Evolutionary conservation across 2,113 vertebrate genomes (phyloP).

Genomic region (Oostethus manadensis): DNA sequence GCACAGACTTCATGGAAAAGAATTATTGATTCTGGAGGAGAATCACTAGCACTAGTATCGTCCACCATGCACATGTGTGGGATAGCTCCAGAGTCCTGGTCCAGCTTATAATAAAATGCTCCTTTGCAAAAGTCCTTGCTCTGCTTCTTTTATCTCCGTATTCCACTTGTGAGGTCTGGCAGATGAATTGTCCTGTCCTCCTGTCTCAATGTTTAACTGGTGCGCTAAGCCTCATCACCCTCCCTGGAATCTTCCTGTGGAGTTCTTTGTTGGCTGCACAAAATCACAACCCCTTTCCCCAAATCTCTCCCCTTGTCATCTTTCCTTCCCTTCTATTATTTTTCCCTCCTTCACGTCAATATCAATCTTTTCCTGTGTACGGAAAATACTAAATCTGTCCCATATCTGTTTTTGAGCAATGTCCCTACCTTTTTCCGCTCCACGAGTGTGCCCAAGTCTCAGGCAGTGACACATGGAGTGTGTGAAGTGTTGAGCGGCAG

Average conservation of each 20-base stretch:
- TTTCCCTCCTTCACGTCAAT: conserved; percentile 22
- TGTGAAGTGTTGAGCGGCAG: conserved; percentile 50
- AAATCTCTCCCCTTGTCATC: conserved; percentile 52
- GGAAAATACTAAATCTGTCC: conserved; percentile 1
- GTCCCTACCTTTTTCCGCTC: conserved; percentile 16
- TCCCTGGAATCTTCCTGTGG: conserved; percentile 58
- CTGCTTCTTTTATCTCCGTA: conserved; percentile 14
- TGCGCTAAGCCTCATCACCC: conserved; percentile 45
- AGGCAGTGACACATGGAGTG: conserved; percentile 59
- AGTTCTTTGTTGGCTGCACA: conserved; percentile 62
- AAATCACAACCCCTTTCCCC: conserved; percentile 46
- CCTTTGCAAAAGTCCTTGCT: conserved; percentile 1
- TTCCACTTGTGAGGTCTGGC: conserved; percentile 5
- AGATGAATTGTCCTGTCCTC: conserved; percentile 14
- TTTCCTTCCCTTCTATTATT: conserved; percentile 18
- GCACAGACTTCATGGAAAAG: conserved; percentile 40
- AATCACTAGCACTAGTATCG: conserved; percentile 11
- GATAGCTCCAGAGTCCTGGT: not conserved
- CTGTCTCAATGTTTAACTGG: conserved; percentile 27
- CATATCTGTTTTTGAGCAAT: conserved; percentile 15
- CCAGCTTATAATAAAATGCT: conserved; percentile 18
- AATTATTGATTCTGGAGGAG: conserved; percentile 50
- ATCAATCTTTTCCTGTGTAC: conserved; percentile 8
- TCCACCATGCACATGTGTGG: conserved; percentile 24
- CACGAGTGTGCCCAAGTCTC: conserved; percentile 40